Conservation (phyloP, 37 sponge, comb jelly and placozoan species). For the Hormiphora californensis region DNA sequence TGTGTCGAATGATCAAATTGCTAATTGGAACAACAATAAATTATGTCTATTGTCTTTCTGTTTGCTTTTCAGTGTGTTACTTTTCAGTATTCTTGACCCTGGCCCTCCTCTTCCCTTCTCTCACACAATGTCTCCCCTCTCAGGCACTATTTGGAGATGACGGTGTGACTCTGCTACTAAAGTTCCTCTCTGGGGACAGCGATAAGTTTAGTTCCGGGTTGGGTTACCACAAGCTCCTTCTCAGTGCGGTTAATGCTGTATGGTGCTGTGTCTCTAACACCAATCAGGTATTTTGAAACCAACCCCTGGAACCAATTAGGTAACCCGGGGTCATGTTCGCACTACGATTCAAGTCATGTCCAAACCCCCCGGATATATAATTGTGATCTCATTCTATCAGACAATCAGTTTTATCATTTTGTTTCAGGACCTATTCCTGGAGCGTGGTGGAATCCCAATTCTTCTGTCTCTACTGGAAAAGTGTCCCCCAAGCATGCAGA, state of each 20-base stretch:
- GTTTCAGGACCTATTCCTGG: constrained; percentile 90
- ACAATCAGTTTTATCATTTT: too few species aligned
- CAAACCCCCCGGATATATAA: too few species aligned
- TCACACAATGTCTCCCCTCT: too few species aligned
- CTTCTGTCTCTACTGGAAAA: constrained; percentile 80
- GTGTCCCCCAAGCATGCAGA: constrained; percentile 82
- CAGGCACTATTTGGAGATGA: constrained; percentile 87
- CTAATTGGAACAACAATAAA: too few species aligned
- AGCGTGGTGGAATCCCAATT: constrained; percentile 82
- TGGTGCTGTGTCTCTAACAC: constrained; percentile 66
- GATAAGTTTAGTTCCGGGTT: constrained; percentile 68
- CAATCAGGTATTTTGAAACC: constrained; percentile 9
- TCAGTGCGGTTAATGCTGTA: constrained; percentile 72
- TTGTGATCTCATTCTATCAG: too few species aligned
- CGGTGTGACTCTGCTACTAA: constrained; percentile 70
- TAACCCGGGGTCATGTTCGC: not conserved
- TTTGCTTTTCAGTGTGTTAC: too few species aligned
- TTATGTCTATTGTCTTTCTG: too few species aligned
- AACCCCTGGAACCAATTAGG: not conserved
- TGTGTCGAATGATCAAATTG: too few species aligned
- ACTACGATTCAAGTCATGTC: too few species aligned
- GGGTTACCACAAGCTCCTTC: constrained; percentile 80
- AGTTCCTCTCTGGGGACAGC: constrained; percentile 68
- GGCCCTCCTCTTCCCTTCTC: too few species aligned
- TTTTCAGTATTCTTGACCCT: too few species aligned